Conservation (phyloP, 2,113 vertebrate genomes). For the Zosterops borbonicus region DNA sequence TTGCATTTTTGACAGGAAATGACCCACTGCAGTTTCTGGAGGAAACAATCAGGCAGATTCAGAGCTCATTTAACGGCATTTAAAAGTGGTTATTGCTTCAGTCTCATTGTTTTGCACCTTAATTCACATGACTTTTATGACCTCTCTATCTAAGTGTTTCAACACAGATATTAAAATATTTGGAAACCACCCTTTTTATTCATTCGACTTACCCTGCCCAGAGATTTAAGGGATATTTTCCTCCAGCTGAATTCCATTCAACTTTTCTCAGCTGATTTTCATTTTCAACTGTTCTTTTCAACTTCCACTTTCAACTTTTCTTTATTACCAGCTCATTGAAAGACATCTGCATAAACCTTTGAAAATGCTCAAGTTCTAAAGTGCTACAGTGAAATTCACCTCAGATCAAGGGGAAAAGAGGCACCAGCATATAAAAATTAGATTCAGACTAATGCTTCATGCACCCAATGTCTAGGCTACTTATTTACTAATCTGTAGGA, state of each 20-base stretch:
- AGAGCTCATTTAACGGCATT: conserved; percentile 18
- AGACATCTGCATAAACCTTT: not conserved
- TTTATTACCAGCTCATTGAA: conserved; percentile 5
- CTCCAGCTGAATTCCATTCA: conserved; percentile 17
- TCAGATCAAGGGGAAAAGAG: not conserved
- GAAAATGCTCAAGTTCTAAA: not conserved
- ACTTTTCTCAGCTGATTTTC: not conserved
- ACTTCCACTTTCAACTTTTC: not conserved
- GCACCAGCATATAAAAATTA: not conserved
- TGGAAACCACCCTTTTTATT: conserved; percentile 4
- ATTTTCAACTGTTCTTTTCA: conserved; percentile 14
- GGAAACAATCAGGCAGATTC: conserved; percentile 36
- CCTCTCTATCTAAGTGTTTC: not conserved
- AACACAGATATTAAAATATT: conserved; percentile 24
- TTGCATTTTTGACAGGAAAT: conserved; percentile 28
- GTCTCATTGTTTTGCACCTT: conserved; percentile 7
- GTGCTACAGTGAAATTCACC: not conserved
- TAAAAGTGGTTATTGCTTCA: conserved; percentile 18
- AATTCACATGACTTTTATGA: conserved; percentile 46
- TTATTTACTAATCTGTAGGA: not conserved
- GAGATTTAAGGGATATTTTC: conserved; percentile 26
- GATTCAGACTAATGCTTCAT: not conserved
- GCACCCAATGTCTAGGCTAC: not conserved
- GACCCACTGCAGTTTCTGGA: not conserved
- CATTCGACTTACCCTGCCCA: not conserved